Evolutionary conservation across 2,113 vertebrate species (phyloP).

Genomic region (Sinocyclocheilus rhinocerous): DNA sequence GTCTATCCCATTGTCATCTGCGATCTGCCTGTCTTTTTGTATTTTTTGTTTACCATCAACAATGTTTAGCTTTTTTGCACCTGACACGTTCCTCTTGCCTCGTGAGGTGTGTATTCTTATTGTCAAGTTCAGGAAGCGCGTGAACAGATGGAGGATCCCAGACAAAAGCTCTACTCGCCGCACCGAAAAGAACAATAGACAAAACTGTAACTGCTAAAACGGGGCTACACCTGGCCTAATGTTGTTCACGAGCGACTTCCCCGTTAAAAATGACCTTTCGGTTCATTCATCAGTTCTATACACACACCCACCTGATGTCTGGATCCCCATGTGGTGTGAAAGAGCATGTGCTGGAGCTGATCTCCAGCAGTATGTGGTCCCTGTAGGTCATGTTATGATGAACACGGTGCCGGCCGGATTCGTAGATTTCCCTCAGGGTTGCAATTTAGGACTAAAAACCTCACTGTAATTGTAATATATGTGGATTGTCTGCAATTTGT

Average conservation of each 20-base stretch:
- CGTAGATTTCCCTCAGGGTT: background rate
- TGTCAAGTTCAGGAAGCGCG: background rate
- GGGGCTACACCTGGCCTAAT: background rate
- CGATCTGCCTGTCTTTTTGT: background rate
- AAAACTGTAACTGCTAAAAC: background rate
- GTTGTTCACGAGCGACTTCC: background rate
- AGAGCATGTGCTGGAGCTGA: background rate
- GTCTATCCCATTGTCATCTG: background rate
- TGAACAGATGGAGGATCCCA: conserved; percentile 36
- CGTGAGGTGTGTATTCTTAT: background rate
- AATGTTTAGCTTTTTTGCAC: background rate
- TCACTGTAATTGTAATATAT: background rate
- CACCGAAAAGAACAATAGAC: conserved; percentile 32
- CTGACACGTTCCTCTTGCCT: background rate
- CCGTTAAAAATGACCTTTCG: background rate
- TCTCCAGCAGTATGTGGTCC: background rate
- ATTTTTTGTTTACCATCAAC: background rate
- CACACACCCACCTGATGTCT: conserved; percentile 31
- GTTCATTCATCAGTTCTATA: background rate
- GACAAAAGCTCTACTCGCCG: conserved; percentile 17
- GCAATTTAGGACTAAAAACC: background rate
- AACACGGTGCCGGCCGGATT: background rate
- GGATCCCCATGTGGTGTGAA: conserved; percentile 24
- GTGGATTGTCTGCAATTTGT: background rate
- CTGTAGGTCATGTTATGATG: conserved; percentile 11